A percentile compares a stretch with the other conserved stretches of the same genome.
Conservation (phyloP, 2,888 invertebrate genomes). For the Platypus cylindrus region DNA sequence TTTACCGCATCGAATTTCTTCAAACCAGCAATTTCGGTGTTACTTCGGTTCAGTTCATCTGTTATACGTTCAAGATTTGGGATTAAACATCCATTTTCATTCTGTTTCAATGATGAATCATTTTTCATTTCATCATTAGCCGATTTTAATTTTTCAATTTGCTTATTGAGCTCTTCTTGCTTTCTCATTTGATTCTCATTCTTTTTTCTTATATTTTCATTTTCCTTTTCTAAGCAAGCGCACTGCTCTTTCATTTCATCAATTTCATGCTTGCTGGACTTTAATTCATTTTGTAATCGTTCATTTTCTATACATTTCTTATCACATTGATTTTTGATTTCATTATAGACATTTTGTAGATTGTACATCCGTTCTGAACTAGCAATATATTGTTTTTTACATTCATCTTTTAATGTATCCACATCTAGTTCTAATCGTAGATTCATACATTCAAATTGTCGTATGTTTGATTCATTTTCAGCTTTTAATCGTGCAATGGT, state of each 20-base stretch:
- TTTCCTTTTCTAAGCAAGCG: background rate
- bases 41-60: no score
- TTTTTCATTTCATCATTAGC: background rate
- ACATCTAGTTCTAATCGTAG: slow-evolving; percentile 5
- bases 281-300: background rate
- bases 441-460: slow-evolving; percentile 1
- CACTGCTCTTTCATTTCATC: slow-evolving; percentile 3
- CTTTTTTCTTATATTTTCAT: background rate
- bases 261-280: no score
- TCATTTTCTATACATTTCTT: slow-evolving; percentile 4
- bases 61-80: no score
- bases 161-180: background rate
- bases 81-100: no score
- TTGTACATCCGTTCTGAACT: background rate
- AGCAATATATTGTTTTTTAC: background rate
- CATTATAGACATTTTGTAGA: slow-evolving; percentile 8
- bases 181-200: background rate
- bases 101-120: no score
- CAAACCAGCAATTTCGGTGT: background rate
- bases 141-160: background rate
- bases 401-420: slow-evolving; percentile 1
- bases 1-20: background rate
- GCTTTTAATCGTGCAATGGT: background rate
- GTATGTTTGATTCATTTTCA: background rate
- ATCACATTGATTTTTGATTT: slow-evolving; percentile 5